Percentiles rank a stretch among this genome's conserved stretches.
phyloP scores from a whole-genome alignment of 2,888 invertebrate species.

The Chironomus riparius region DNA sequence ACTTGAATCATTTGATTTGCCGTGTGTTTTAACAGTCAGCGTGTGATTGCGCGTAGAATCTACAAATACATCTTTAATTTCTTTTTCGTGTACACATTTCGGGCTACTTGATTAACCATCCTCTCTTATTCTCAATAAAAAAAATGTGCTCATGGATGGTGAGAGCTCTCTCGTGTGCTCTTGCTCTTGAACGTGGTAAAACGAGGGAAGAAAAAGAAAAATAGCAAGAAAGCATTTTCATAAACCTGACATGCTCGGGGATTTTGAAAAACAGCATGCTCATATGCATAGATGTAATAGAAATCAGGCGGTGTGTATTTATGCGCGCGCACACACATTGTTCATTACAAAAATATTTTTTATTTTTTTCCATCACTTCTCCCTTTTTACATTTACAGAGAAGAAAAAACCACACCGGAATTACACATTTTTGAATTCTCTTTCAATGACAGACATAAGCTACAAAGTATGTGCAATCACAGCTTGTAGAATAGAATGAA shows the following conservation, averaged over 20 bases:
- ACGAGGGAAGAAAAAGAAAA: no score
- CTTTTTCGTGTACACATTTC: not conserved
- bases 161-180: not conserved
- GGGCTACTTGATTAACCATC: no score
- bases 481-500: not conserved
- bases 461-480: not conserved
- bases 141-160: not conserved
- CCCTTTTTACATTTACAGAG: not conserved
- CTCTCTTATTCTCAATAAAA: no score
- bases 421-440: constrained; percentile 10
- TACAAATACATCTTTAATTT: not conserved
- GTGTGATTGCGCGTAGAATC: not conserved
- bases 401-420: constrained; percentile 17
- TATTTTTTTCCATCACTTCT: not conserved
- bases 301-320: constrained; percentile 7
- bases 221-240: no score
- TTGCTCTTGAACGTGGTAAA: not conserved
- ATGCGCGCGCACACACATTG: constrained; percentile 17
- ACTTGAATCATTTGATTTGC: not conserved
- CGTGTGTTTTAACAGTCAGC: not conserved
- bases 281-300: constrained; percentile 14
- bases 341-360: not conserved
- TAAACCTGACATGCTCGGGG: not conserved
- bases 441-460: not conserved
- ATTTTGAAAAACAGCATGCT: constrained; percentile 16